Percentiles rank a stretch among this genome's conserved stretches.
phyloP scores from a whole-genome alignment of 2,797 vertebrate species.

The Arrhamphus sclerolepis region DNA sequence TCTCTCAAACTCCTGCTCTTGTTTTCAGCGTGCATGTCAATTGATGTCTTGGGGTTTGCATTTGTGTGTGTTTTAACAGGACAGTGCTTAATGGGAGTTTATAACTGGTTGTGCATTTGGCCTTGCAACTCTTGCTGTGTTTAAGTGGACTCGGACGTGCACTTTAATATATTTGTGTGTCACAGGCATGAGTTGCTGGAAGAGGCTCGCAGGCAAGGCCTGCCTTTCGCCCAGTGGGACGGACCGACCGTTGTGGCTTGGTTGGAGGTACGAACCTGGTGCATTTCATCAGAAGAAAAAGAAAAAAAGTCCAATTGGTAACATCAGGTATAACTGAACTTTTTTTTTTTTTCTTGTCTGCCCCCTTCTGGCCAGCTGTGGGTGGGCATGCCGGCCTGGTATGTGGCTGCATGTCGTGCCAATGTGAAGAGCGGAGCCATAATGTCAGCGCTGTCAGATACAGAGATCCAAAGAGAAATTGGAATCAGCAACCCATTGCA shows the following conservation, averaged over 20 bases:
- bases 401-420: constrained; percentile 95
- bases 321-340: background rate
- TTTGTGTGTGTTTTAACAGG: background rate
- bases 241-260: constrained; percentile 96
- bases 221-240: constrained; percentile 97
- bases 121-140: no score
- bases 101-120: no score
- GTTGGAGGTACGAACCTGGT: constrained; percentile 86
- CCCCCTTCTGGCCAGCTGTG: constrained; percentile 84
- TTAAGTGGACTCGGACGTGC: background rate
- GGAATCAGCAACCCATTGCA: constrained; percentile 97
- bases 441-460: constrained; percentile 97
- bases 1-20: constrained; percentile 53
- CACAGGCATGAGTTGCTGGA: constrained; percentile 92
- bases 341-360: constrained; percentile 10
- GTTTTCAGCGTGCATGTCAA: constrained; percentile 53
- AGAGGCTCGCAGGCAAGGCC: constrained; percentile 91
- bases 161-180: constrained; percentile 28
- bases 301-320: no score
- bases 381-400: constrained; percentile 99
- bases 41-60: constrained; percentile 18
- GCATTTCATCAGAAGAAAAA: no score
- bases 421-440: constrained; percentile 98
- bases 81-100: background rate
- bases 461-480: constrained; percentile 96